Conservation (phyloP, 1,140 invertebrate genomes). For the Drosophila pruinosa region DNA sequence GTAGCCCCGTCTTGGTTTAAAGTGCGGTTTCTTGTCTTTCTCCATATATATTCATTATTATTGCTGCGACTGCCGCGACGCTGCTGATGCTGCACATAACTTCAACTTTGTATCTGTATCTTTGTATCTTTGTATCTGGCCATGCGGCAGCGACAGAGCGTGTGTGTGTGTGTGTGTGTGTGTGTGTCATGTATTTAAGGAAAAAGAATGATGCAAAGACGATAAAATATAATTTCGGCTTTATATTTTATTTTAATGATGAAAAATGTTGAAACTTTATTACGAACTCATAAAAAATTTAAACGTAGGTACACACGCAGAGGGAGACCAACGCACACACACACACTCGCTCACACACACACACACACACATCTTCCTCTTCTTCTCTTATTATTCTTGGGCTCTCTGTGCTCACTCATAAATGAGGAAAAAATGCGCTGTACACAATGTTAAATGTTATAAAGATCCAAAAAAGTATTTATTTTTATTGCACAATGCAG, state of each 20-base stretch:
- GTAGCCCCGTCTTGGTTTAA: slow-evolving; percentile 68
- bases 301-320: slow-evolving; percentile 70
- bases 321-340: slow-evolving; percentile 40
- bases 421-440: slow-evolving; percentile 62
- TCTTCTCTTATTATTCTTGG: slow-evolving; percentile 29
- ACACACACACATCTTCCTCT: slow-evolving; percentile 10
- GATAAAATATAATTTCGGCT: slow-evolving; percentile 83
- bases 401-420: slow-evolving; percentile 49
- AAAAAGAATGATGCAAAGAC: slow-evolving; percentile 81
- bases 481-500: slow-evolving; percentile 74
- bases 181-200: slow-evolving; percentile 73
- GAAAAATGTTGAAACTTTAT: slow-evolving; percentile 83
- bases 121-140: slow-evolving; percentile 73
- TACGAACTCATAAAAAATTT: slow-evolving; percentile 82
- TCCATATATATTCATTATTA: slow-evolving; percentile 82
- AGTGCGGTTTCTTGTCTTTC: slow-evolving; percentile 78
- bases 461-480: slow-evolving; percentile 70
- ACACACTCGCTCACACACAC: slow-evolving; percentile 40
- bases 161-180: slow-evolving; percentile 39
- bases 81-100: slow-evolving; percentile 68
- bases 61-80: slow-evolving; percentile 58
- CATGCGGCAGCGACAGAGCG: slow-evolving; percentile 22
- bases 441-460: slow-evolving; percentile 74
- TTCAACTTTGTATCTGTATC: slow-evolving; percentile 80
- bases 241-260: slow-evolving; percentile 83